phyloP scores from a whole-genome alignment of 2,888 invertebrate species.

The Caenorhabditis virilis region DNA sequence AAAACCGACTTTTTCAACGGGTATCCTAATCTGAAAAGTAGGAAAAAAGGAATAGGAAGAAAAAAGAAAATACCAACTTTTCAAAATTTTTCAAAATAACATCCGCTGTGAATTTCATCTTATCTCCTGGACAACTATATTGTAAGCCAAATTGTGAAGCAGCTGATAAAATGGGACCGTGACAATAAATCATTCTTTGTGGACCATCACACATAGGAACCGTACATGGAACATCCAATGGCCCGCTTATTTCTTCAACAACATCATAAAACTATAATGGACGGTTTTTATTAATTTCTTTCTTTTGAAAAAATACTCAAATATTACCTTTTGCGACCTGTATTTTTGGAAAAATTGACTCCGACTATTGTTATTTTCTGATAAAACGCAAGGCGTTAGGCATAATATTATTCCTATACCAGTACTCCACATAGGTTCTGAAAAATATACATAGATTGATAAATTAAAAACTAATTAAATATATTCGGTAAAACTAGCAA shows the following conservation, averaged over 20 bases:
- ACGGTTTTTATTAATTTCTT: too few relatives aligned
- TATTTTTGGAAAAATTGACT: too few relatives aligned
- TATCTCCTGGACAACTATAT: slow-evolving; percentile 56
- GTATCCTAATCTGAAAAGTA: slow-evolving; percentile 35
- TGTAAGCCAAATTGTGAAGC: slow-evolving; percentile 48
- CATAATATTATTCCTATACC: too few relatives aligned
- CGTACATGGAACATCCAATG: slow-evolving; percentile 43
- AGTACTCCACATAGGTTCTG: too few relatives aligned
- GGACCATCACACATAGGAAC: slow-evolving; percentile 50
- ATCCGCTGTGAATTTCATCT: slow-evolving; percentile 33
- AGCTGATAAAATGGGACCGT: slow-evolving; percentile 36
- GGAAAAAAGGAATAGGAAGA: not conserved
- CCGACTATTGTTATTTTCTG: too few relatives aligned
- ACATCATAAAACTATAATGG: too few relatives aligned
- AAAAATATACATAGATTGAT: too few relatives aligned
- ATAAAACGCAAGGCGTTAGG: too few relatives aligned
- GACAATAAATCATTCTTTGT: slow-evolving; percentile 52
- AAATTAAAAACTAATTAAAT: too few relatives aligned
- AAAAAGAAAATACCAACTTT: slow-evolving; percentile 18
- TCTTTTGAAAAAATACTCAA: too few relatives aligned
- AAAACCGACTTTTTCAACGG: slow-evolving; percentile 42
- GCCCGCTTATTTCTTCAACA: slow-evolving; percentile 5
- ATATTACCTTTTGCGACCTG: too few relatives aligned
- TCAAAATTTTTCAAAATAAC: slow-evolving; percentile 41
- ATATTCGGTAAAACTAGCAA: too few relatives aligned